Evolutionary conservation across 2,797 vertebrate species (phyloP).

Genomic region (Apogon talboti): DNA sequence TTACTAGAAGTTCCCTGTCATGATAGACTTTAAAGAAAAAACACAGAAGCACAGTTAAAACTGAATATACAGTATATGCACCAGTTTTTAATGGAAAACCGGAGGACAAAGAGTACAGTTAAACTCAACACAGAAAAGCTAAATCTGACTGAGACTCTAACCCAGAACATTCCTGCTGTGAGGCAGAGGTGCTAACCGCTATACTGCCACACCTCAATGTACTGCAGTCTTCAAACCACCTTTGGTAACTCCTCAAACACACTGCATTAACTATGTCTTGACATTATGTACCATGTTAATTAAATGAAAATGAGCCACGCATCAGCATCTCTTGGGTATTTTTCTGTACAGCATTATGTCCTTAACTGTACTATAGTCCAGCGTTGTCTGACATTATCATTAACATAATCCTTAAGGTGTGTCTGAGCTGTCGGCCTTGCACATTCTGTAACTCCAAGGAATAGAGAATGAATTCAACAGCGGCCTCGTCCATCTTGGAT

Average conservation of each 20-base stretch:
- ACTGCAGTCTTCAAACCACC: too few species aligned
- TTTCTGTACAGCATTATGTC: neutral
- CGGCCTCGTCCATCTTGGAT: slow-evolving; percentile 17
- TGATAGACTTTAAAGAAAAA: too few species aligned
- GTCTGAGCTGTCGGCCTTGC: neutral
- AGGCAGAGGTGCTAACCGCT: too few species aligned
- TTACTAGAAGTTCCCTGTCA: too few species aligned
- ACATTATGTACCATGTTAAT: neutral
- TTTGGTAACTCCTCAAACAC: too few species aligned
- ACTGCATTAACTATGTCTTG: neutral
- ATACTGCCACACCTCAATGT: neutral
- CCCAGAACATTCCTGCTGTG: too few species aligned
- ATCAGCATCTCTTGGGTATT: neutral
- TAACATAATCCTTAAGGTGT: slow-evolving; percentile 7
- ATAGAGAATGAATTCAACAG: slow-evolving; percentile 6
- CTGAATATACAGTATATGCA: too few species aligned
- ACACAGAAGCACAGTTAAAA: too few species aligned
- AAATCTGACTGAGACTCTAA: too few species aligned
- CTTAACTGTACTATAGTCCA: neutral
- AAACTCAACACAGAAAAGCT: too few species aligned
- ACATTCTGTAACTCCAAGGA: slow-evolving; percentile 1
- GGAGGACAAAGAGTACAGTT: too few species aligned
- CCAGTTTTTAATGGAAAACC: too few species aligned
- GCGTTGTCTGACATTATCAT: slow-evolving; percentile 1
- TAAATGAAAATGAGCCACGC: neutral